Evolutionary conservation across 2,888 invertebrate species (phyloP).

Genomic region (Limnephilus rhombicus): DNA sequence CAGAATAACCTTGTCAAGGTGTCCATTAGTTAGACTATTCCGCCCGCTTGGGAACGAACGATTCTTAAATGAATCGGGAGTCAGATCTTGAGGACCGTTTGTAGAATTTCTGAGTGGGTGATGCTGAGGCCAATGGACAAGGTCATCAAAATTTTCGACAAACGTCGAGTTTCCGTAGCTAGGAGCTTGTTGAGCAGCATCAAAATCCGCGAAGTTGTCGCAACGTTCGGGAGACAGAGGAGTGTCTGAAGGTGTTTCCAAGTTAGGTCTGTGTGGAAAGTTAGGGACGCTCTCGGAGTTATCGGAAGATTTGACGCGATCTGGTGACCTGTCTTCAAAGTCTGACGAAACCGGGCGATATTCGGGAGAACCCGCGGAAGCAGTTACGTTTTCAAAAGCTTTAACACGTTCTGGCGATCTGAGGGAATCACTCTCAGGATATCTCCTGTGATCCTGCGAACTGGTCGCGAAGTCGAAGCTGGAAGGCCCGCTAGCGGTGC

Average conservation of each 20-base stretch:
- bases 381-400: conserved; percentile 47
- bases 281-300: conserved; percentile 32
- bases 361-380: conserved; percentile 53
- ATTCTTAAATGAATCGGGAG: not conserved
- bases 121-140: conserved; percentile 26
- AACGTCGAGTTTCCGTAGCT: not conserved
- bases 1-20: not conserved
- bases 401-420: conserved; percentile 48
- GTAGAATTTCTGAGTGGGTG: not conserved
- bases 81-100: not conserved
- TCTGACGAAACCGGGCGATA: conserved; percentile 35
- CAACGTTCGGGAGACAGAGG: conserved; percentile 22
- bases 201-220: conserved; percentile 21
- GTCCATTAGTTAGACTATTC: conserved; percentile 15
- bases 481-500: not conserved
- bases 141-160: conserved; percentile 19
- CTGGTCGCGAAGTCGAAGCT: conserved; percentile 35
- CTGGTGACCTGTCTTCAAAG: conserved; percentile 37
- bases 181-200: conserved; percentile 11
- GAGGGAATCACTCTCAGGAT: not conserved
- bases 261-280: not conserved
- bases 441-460: conserved; percentile 8
- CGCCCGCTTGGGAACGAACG: conserved; percentile 14
- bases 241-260: conserved; percentile 17
- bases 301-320: conserved; percentile 36